Evolutionary conservation across 37 sponge, comb jelly and placozoan genomes (phyloP).

Genomic region (Eunapius fragilis): DNA sequence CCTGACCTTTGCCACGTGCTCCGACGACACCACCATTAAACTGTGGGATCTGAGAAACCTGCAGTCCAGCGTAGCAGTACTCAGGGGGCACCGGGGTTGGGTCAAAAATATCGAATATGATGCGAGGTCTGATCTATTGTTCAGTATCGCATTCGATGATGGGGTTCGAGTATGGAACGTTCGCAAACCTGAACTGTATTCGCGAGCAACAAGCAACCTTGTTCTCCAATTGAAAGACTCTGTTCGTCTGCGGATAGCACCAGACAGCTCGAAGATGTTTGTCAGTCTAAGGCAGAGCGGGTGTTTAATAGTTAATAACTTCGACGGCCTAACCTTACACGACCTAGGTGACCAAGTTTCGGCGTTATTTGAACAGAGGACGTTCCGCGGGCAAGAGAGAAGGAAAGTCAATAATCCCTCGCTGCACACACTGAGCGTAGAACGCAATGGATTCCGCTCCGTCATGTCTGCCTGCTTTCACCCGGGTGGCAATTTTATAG

Average conservation of each 20-base stretch:
- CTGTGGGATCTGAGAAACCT: slow-evolving; percentile 63
- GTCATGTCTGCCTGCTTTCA: slow-evolving; percentile 56
- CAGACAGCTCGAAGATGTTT: slow-evolving; percentile 64
- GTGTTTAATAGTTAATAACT: slow-evolving; percentile 30
- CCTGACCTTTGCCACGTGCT: slow-evolving; percentile 48
- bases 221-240: slow-evolving; percentile 17
- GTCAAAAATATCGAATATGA: slow-evolving; percentile 78
- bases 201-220: slow-evolving; percentile 26
- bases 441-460: background rate
- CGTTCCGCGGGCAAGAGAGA: background rate
- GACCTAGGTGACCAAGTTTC: background rate
- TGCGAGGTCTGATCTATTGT: slow-evolving; percentile 8
- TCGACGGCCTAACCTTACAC: slow-evolving; percentile 34
- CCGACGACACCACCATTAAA: slow-evolving; percentile 58
- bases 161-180: slow-evolving; percentile 57
- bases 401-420: slow-evolving; percentile 26
- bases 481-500: slow-evolving; percentile 45
- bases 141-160: slow-evolving; percentile 58
- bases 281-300: slow-evolving; percentile 23
- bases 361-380: background rate
- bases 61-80: background rate
- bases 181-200: slow-evolving; percentile 10
- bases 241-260: slow-evolving; percentile 48
- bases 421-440: slow-evolving; percentile 27
- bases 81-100: slow-evolving; percentile 53